Base-by-base conservation (phyloP, 2,888 invertebrate genomes). In the Ophioninae sp. region DNA sequence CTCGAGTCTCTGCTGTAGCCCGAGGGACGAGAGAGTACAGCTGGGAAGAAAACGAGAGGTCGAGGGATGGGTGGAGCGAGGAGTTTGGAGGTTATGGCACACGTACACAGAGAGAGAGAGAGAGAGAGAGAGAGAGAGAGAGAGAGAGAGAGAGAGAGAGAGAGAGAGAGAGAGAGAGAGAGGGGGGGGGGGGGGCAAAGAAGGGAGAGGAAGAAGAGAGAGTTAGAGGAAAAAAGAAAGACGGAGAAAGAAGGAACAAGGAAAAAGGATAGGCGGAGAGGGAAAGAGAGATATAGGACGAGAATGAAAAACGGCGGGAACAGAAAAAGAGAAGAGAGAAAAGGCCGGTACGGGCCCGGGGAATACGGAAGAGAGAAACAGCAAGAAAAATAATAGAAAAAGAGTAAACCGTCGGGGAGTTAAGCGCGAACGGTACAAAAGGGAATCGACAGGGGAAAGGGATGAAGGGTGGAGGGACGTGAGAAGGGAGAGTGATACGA, bases 231-330 rank as follows among this genome's bases (percentile, higher is more conserved):
- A 22, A 9, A 23, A 17, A 65, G 39, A 3, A 39, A 20, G 65
- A 30, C 2, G n/a, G 17, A 30, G 13, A 39, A 17, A 39, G 65
- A 68, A 67, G 41, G 56, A 30, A n/a, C 23, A 23, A 13, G 23
- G 68, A 23, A 77, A 44, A 72, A 72, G 64, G 63, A 61, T 63
- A 82, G 51, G 79, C 65, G 81, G 69, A 63, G 74, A 30, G 39
- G 44, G 9, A 39, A 6, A 8, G 44, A 6, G 44, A 13, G 13
- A 44, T 13, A 13, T 9, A 3, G 13, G 13, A 44, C 10, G 9
- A 9, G 0, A 44, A 44, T n/a, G n/a, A n/a, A n/a, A n/a, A n/a
- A n/a, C n/a, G n/a, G n/a, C n/a, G n/a, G n/a, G n/a, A n/a, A n/a
- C n/a, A n/a, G n/a, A n/a, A n/a, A n/a, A n/a, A n/a, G n/a, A n/a